Conservation (phyloP, 2,113 vertebrate genomes). For the Melanotaenia duboulayi region DNA sequence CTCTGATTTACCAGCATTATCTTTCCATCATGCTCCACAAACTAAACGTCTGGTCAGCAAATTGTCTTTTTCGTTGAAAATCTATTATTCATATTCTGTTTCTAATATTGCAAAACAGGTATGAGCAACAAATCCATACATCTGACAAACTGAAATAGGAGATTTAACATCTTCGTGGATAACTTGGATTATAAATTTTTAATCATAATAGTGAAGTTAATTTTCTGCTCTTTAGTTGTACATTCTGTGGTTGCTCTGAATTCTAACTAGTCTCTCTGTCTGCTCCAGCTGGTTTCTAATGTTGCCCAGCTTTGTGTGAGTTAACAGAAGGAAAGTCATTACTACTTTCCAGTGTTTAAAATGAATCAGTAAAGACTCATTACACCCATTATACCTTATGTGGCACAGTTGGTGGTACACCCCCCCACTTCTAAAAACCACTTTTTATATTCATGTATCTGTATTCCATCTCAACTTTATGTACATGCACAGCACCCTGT, state of each 20-base stretch:
- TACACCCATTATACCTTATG: background rate
- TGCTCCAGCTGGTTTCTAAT: background rate
- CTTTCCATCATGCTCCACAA: conserved; percentile 19
- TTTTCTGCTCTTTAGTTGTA: background rate
- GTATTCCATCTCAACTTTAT: background rate
- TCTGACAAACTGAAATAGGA: too few relatives aligned
- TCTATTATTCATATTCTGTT: too few relatives aligned
- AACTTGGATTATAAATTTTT: background rate
- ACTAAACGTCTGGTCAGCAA: conserved; percentile 18
- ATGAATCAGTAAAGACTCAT: background rate
- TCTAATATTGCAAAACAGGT: too few relatives aligned
- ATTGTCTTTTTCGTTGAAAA: background rate
- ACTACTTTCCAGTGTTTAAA: background rate
- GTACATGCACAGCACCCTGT: too few relatives aligned
- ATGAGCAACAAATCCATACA: background rate
- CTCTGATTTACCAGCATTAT: conserved; percentile 19
- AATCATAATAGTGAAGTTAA: background rate
- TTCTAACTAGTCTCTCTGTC: background rate
- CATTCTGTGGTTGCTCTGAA: background rate
- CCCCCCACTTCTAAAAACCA: too few relatives aligned
- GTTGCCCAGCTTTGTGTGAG: background rate
- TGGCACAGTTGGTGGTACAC: too few relatives aligned
- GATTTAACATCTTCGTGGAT: too few relatives aligned
- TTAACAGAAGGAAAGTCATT: too few relatives aligned
- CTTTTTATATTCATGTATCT: background rate